Percentiles rank a stretch among this genome's conserved stretches.
Evolutionary conservation across 2,797 vertebrate genomes (phyloP).

Genomic region (Chanos chanos): DNA sequence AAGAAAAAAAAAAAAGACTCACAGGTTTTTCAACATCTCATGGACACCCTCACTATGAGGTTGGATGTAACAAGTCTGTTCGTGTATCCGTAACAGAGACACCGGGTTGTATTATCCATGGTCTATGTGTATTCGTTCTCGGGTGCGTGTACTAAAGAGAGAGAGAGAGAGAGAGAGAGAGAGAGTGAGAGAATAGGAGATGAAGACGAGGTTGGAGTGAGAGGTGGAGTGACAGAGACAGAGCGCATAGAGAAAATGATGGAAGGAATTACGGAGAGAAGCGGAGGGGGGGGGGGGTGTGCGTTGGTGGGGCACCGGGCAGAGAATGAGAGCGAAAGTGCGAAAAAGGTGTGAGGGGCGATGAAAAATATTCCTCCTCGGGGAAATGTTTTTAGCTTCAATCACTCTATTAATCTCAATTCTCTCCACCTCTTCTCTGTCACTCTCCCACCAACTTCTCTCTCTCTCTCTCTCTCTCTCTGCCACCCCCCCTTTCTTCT

Average conservation of each 20-base stretch:
- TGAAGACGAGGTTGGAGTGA: conserved; percentile 18
- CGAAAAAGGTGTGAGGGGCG: conserved; percentile 33
- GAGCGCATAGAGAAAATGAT: conserved; percentile 19
- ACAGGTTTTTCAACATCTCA: no score
- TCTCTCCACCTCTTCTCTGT: conserved; percentile 26
- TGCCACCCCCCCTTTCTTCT: neutral
- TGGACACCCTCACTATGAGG: no score
- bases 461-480: neutral
- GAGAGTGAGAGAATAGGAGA: neutral
- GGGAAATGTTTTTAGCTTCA: conserved; percentile 37
- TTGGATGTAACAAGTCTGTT: no score
- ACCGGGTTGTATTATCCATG: no score
- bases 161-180: conserved; percentile 11
- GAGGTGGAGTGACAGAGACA: conserved; percentile 1
- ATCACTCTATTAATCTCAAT: conserved; percentile 61
- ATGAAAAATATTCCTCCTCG: conserved; percentile 56
- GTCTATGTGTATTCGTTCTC: no score
- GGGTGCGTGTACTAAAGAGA: no score
- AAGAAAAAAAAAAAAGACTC: neutral
- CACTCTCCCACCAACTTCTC: conserved; percentile 13
- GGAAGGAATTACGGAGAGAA: neutral
- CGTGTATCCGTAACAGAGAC: no score
- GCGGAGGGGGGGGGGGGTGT: neutral
- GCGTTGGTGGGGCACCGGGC: neutral
- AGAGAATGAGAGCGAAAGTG: neutral